A percentile compares a stretch with the other conserved stretches of the same genome.
These are phyloP conservation scores for Neoaliturus tenellus DNA, from an alignment of 2,888 invertebrate species.

Conservation along the genomic window DNA sequence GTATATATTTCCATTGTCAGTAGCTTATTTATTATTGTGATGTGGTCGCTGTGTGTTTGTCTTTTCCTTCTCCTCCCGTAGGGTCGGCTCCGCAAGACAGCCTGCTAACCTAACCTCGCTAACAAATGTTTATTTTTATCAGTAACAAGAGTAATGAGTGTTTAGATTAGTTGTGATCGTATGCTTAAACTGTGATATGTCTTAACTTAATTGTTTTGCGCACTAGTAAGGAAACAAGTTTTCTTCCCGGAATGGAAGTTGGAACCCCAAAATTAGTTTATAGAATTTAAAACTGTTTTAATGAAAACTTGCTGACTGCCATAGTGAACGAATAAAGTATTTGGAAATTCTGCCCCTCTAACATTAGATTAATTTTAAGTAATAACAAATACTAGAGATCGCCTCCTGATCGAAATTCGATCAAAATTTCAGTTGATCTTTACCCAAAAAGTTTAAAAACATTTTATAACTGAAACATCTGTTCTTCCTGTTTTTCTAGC, in stretches of 20 bases:
- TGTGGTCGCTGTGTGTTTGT: slow-evolving; percentile 68
- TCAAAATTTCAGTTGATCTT: too few species aligned
- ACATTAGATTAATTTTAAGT: too few species aligned
- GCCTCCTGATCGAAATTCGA: too few species aligned
- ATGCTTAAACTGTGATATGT: slow-evolving; percentile 56
- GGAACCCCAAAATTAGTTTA: too few species aligned
- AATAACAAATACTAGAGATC: too few species aligned
- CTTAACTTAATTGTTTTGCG: slow-evolving; percentile 13
- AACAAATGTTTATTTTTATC: slow-evolving; percentile 49
- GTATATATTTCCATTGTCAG: slow-evolving; percentile 68
- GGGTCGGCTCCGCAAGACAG: slow-evolving; percentile 53
- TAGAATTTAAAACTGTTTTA: too few species aligned
- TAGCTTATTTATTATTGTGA: slow-evolving; percentile 68
- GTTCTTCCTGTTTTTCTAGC: too few species aligned
- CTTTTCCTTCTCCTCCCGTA: slow-evolving; percentile 67
- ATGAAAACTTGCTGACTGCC: too few species aligned
- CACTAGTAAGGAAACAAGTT: background rate
- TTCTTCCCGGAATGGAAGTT: background rate
- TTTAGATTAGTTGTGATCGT: slow-evolving; percentile 49
- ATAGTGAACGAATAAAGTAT: too few species aligned
- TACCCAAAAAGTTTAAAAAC: too few species aligned
- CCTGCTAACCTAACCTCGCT: slow-evolving; percentile 56
- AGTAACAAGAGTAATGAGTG: slow-evolving; percentile 40
- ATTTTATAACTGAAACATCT: too few species aligned
- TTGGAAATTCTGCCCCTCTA: too few species aligned